Conservation (phyloP, 2,888 invertebrate species). For the Drosophila ustulata region DNA sequence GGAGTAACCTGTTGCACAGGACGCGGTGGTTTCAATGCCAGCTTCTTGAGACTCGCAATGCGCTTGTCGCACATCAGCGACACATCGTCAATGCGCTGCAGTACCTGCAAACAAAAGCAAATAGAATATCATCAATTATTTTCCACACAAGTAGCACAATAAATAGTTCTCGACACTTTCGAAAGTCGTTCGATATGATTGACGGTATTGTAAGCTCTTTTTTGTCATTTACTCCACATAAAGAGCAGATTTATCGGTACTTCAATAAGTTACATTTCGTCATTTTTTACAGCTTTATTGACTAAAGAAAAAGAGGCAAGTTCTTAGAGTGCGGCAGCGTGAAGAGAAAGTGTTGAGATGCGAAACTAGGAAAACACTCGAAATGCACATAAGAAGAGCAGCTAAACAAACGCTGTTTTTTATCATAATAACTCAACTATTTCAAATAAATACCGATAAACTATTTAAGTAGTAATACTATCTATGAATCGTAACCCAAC, state of each 20-base stretch:
- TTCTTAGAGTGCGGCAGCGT: slow-evolving; percentile 23
- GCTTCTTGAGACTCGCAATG: slow-evolving; percentile 89
- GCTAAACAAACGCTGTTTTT: too few relatives aligned
- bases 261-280: slow-evolving; percentile 19
- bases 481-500: neutral
- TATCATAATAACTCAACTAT: too few relatives aligned
- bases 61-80: slow-evolving; percentile 96
- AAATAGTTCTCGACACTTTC: slow-evolving; percentile 1
- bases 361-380: neutral
- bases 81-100: slow-evolving; percentile 97
- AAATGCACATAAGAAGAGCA: neutral
- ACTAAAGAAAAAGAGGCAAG: slow-evolving; percentile 20
- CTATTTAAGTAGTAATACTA: too few relatives aligned
- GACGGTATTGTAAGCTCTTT: slow-evolving; percentile 31
- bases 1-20: slow-evolving; percentile 93
- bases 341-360: slow-evolving; percentile 50
- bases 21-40: slow-evolving; percentile 89
- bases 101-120: slow-evolving; percentile 88
- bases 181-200: slow-evolving; percentile 12
- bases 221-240: slow-evolving; percentile 34
- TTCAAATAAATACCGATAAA: too few relatives aligned
- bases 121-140: neutral
- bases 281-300: slow-evolving; percentile 28
- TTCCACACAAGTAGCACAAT: neutral
- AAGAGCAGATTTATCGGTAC: slow-evolving; percentile 15